phyloP scores from a whole-genome alignment of 1,140 invertebrate genomes.

The Geopemphigus sp. region DNA sequence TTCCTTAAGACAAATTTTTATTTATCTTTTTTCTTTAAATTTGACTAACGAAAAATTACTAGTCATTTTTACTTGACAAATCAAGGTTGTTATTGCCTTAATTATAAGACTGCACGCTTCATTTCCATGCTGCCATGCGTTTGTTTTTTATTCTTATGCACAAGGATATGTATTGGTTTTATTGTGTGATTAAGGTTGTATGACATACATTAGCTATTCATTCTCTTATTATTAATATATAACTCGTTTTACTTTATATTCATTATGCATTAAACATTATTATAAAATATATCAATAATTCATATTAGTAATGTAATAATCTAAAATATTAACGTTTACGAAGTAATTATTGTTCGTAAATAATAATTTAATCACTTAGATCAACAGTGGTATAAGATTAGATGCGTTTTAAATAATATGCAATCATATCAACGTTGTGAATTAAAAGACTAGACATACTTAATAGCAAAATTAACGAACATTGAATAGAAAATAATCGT shows the following conservation, averaged over 20 bases:
- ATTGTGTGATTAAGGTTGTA: constrained; percentile 34
- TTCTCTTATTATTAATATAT: constrained; percentile 1
- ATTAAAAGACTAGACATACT: constrained; percentile 41
- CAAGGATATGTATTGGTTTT: constrained; percentile 22
- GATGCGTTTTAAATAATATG: constrained; percentile 29
- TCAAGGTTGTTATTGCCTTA: constrained; percentile 21
- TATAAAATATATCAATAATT: constrained; percentile 7
- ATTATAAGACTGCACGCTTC: constrained; percentile 46
- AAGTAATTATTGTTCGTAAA: neutral
- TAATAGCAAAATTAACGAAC: constrained; percentile 21
- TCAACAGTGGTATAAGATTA: neutral
- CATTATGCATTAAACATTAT: neutral
- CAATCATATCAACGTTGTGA: constrained; percentile 45
- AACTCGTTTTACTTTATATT: neutral
- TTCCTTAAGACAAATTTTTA: neutral
- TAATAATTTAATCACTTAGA: neutral
- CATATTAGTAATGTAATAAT: neutral
- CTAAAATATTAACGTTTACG: neutral
- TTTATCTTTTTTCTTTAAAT: neutral
- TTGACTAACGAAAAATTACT: constrained; percentile 34
- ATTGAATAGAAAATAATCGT: neutral
- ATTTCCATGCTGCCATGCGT: constrained; percentile 30
- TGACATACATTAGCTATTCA: neutral
- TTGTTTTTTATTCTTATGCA: constrained; percentile 23
- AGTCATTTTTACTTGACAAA: constrained; percentile 36